A percentile compares a stretch with the other conserved stretches of the same genome.
phyloP scores from a whole-genome alignment of 2,888 invertebrate species.

The Oxyscelio sp. region DNA sequence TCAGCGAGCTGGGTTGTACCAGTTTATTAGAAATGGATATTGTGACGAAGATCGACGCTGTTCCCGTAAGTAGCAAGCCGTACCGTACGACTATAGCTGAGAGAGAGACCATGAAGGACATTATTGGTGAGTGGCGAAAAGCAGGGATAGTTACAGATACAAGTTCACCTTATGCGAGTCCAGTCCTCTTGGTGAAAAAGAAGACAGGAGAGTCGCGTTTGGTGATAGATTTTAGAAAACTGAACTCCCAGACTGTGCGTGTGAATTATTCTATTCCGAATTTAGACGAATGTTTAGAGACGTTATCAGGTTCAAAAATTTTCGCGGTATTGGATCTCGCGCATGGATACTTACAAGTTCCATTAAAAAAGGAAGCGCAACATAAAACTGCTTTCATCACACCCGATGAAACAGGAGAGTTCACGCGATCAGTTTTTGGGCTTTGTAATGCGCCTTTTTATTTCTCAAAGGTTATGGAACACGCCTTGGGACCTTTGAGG shows the following conservation, averaged over 20 bases:
- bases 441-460: conserved; percentile 79
- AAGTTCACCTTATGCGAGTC: conserved; percentile 65
- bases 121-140: conserved; percentile 64
- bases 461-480: conserved; percentile 75
- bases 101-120: conserved; percentile 56
- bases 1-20: conserved; percentile 22
- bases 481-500: conserved; percentile 42
- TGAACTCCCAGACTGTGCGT: conserved; percentile 61
- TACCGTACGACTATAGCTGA: conserved; percentile 48
- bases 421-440: conserved; percentile 77
- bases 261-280: conserved; percentile 58
- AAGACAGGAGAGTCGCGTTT: conserved; percentile 67
- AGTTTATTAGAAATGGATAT: conserved; percentile 46
- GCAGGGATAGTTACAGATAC: conserved; percentile 66
- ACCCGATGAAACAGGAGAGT: conserved; percentile 57
- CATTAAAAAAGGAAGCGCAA: conserved; percentile 52
- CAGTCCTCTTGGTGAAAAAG: conserved; percentile 68
- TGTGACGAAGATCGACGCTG: conserved; percentile 5
- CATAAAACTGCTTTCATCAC: conserved; percentile 75
- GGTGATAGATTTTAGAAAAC: conserved; percentile 67
- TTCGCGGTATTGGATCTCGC: conserved; percentile 51
- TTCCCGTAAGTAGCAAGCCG: conserved; percentile 41
- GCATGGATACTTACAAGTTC: conserved; percentile 69
- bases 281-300: conserved; percentile 61
- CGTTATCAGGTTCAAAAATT: conserved; percentile 14